A percentile compares a stretch with the other conserved stretches of the same genome.
Evolutionary conservation across 2,113 vertebrate genomes (phyloP).

Genomic region (Sigmodon hispidus): DNA sequence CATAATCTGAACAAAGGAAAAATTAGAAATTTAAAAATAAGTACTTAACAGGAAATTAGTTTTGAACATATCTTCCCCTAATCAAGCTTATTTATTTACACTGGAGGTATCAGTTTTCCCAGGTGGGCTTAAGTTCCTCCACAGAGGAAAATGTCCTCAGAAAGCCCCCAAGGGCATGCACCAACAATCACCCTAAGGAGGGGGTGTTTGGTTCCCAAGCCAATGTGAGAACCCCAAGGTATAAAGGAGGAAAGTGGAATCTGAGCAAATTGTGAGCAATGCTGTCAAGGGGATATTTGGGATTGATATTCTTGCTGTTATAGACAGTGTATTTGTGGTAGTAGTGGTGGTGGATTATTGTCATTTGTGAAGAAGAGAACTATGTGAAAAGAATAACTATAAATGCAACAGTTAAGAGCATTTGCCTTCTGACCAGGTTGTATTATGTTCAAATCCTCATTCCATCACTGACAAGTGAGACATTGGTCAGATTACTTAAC

Average conservation of each 20-base stretch:
- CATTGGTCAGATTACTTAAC: not conserved
- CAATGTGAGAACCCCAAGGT: not conserved
- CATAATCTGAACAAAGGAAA: not conserved
- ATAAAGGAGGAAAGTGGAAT: not conserved
- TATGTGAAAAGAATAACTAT: too few relatives aligned
- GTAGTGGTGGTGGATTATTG: not conserved
- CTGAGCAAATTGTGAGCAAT: not conserved
- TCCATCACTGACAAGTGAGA: not conserved
- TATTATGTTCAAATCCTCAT: not conserved
- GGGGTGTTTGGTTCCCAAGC: not conserved
- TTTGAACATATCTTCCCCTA: not conserved
- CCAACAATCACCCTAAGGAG: not conserved
- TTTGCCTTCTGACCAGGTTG: not conserved
- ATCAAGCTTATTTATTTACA: too few relatives aligned
- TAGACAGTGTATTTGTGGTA: too few relatives aligned
- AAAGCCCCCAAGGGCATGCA: not conserved
- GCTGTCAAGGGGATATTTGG: not conserved
- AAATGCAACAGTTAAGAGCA: not conserved
- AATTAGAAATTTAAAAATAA: not conserved
- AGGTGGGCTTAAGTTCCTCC: rapidly evolving
- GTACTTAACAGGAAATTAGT: not conserved
- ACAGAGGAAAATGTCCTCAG: not conserved
- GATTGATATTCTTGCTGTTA: not conserved
- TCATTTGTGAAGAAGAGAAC: rapidly evolving
- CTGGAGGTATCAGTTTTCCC: too few relatives aligned